Evolutionary conservation across 1,140 invertebrate species (phyloP).

Genomic region (Papilio xuthus): DNA sequence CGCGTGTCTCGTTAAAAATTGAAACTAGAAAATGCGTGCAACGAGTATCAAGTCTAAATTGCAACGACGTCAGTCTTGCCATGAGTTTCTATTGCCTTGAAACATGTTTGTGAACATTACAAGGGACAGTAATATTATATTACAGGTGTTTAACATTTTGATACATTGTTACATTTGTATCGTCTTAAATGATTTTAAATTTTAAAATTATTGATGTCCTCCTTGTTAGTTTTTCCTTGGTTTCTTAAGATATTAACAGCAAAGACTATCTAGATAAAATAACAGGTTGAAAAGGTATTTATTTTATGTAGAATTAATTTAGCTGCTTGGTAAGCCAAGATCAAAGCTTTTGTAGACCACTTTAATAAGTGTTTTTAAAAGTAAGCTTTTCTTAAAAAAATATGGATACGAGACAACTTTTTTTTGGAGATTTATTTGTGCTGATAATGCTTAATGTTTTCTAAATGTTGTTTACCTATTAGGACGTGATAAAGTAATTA

Average conservation of each 20-base stretch:
- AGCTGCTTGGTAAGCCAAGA: not conserved
- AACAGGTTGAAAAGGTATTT: not conserved
- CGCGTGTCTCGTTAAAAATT: slow-evolving; percentile 1
- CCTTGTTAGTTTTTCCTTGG: not conserved
- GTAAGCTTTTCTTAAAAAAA: not conserved
- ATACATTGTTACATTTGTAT: too few relatives aligned
- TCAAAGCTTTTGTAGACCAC: not conserved
- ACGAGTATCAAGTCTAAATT: slow-evolving; percentile 5
- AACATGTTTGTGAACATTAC: not conserved
- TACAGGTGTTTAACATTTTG: too few relatives aligned
- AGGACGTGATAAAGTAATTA: too few relatives aligned
- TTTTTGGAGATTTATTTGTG: too few relatives aligned
- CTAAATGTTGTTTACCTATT: too few relatives aligned
- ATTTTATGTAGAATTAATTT: not conserved
- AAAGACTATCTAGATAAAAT: not conserved
- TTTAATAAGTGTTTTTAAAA: not conserved
- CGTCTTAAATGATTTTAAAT: not conserved
- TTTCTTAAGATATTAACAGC: not conserved
- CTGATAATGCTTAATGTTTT: too few relatives aligned
- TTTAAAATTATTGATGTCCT: not conserved
- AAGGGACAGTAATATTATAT: not conserved
- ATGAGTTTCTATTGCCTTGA: not conserved
- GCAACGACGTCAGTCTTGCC: not conserved
- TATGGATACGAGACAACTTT: too few relatives aligned
- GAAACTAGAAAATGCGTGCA: slow-evolving; percentile 12